Evolutionary conservation across 2,113 vertebrate genomes (phyloP).

Genomic region (Hyperopisus bebe): DNA sequence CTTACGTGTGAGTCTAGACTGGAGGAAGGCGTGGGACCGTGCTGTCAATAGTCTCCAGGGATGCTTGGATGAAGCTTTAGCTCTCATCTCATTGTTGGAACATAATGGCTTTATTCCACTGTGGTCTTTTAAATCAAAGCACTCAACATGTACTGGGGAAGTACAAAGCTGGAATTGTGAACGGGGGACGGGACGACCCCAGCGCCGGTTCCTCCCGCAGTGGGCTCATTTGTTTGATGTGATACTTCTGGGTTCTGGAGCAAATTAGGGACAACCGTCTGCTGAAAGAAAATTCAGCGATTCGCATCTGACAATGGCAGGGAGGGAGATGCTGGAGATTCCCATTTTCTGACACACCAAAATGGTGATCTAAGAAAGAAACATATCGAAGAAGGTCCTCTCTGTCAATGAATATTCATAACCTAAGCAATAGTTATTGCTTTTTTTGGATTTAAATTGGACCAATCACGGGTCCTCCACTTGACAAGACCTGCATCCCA

Average conservation of each 20-base stretch:
- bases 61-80: background rate
- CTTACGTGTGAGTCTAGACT: background rate
- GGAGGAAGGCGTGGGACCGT: background rate
- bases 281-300: background rate
- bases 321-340: background rate
- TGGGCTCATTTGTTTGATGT: slow-evolving; percentile 15
- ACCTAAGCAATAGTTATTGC: background rate
- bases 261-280: slow-evolving; percentile 9
- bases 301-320: background rate
- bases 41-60: background rate
- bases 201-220: background rate
- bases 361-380: background rate
- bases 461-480: background rate
- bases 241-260: background rate
- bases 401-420: background rate
- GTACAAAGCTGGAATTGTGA: slow-evolving; percentile 8
- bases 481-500: background rate
- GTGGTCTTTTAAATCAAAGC: slow-evolving; percentile 16
- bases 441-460: background rate
- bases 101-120: slow-evolving; percentile 1
- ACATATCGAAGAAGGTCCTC: background rate
- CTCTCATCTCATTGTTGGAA: slow-evolving; percentile 12
- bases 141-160: background rate
- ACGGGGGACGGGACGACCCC: background rate
- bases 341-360: background rate